Conservation (phyloP, 2,797 vertebrate genomes). For the Gambusia yucatana region DNA sequence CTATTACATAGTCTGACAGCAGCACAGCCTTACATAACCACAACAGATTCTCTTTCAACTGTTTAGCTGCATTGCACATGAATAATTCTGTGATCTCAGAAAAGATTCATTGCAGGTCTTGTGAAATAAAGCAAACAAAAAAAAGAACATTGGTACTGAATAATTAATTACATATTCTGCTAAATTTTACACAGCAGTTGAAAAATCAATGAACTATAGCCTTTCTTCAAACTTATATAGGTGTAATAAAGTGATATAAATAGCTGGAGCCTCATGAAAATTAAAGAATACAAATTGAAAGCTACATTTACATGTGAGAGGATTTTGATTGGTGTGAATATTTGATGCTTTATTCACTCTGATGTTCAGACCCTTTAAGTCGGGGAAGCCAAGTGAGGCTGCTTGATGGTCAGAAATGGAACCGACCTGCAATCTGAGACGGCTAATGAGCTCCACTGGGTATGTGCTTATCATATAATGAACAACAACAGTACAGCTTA, state of each 20-base stretch:
- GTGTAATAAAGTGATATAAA: conserved; percentile 31
- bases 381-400: conserved; percentile 37
- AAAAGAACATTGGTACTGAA: conserved; percentile 47
- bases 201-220: conserved; percentile 61
- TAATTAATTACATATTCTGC: conserved; percentile 58
- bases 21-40: conserved; percentile 57
- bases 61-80: conserved; percentile 41
- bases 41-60: conserved; percentile 46
- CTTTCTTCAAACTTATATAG: conserved; percentile 36
- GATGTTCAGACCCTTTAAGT: conserved; percentile 35
- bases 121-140: conserved; percentile 24
- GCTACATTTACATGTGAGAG: background rate
- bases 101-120: conserved; percentile 39
- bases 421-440: conserved; percentile 39
- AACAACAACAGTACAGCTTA: conserved; percentile 38
- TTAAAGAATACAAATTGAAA: background rate
- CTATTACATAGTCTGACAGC: conserved; percentile 54
- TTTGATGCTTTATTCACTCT: conserved; percentile 24
- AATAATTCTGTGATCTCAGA: conserved; percentile 63
- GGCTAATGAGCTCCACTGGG: conserved; percentile 72
- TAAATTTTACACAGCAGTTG: conserved; percentile 57
- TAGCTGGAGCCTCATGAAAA: background rate
- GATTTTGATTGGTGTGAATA: background rate
- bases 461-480: conserved; percentile 49
- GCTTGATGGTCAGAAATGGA: conserved; percentile 61